Conservation (phyloP, 2,888 invertebrate species). For the Parascotia fuliginaria region DNA sequence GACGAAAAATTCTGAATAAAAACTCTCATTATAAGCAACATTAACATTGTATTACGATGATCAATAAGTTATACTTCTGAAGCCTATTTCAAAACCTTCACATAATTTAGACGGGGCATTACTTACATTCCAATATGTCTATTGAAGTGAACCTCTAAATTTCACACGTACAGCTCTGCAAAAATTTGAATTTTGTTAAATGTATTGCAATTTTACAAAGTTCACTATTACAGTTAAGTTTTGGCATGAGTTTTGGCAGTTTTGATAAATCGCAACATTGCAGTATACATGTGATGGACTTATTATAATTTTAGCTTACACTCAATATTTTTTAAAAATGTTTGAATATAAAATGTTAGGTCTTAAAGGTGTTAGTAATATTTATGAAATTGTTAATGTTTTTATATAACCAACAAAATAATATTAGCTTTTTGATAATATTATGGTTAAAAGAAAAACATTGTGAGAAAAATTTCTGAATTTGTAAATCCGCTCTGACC, state of each 20-base stretch:
- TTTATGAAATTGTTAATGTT: not conserved
- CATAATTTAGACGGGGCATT: not conserved
- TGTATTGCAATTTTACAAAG: constrained; percentile 32
- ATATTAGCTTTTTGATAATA: too few relatives aligned
- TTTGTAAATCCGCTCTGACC: too few relatives aligned
- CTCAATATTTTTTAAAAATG: not conserved
- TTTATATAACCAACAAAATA: not conserved
- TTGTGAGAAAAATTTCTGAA: too few relatives aligned
- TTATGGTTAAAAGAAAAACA: too few relatives aligned
- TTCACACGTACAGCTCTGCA: constrained; percentile 20
- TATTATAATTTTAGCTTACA: constrained; percentile 27
- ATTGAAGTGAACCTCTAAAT: constrained; percentile 18
- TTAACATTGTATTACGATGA: too few relatives aligned
- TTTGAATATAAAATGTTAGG: not conserved
- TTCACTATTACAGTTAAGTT: constrained; percentile 27
- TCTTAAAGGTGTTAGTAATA: too few relatives aligned
- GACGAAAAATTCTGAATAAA: too few relatives aligned
- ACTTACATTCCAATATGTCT: constrained; percentile 13
- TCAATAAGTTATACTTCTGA: too few relatives aligned
- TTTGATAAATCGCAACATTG: constrained; percentile 40
- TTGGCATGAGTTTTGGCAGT: constrained; percentile 36
- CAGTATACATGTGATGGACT: constrained; percentile 26
- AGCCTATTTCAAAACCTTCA: too few relatives aligned
- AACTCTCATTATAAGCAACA: too few relatives aligned
- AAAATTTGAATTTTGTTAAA: constrained; percentile 24